Evolutionary conservation across 92 coral and sea anemone species (phyloP), one percentile per base, ranked within the genome.

Genomic region (Zoanthus sociatus): DNA sequence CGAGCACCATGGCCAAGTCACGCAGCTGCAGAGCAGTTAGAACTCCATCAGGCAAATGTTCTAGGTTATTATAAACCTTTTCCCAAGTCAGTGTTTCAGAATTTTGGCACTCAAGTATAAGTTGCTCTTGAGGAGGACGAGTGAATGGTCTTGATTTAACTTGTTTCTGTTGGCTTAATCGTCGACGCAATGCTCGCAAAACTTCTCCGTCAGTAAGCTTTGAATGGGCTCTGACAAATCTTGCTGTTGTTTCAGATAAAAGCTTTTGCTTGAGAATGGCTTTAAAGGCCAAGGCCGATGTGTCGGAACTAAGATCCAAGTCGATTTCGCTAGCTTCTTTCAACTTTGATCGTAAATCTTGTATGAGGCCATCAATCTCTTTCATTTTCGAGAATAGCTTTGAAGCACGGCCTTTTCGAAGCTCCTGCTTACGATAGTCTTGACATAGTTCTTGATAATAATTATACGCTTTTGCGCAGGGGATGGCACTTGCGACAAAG

Each of bases 351-450:
- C 79, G 61, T 55, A 86, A 55, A 72, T 67, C 60, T 60, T 86
- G 75, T 37, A 72, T 20, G 37, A 14, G 71, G 26, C 18, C 79
- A 47, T 86, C 53, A 53, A 18, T 75, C 53, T 61, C 73, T 20
- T 76, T 78, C 51, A 74, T 32, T 56, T 64, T 56, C 46, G 50
- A 63, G 63, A 72, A 72, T 44, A 75, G 79, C 54, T 73, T 78
- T 20, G 89, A 73, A 58, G 51, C 61, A 71, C 83, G 78, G 71
- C 82, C 82, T 58, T 86, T 86, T 86, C 72, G 78, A 58, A 75
- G 58, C 66, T 50, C 72, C 64, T 77, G 73, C 83, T 75, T 18
- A 69, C 54, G 73, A 55, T 58, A 44, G 44, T 73, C 83, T 53
- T 86, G 51, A 64, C 50, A 53, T 46, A 63, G 42, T 13, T 33